Percentiles rank a stretch among this genome's conserved stretches.
Evolutionary conservation across 1,140 invertebrate species (phyloP).

Genomic region (Neodiprion virginianus): DNA sequence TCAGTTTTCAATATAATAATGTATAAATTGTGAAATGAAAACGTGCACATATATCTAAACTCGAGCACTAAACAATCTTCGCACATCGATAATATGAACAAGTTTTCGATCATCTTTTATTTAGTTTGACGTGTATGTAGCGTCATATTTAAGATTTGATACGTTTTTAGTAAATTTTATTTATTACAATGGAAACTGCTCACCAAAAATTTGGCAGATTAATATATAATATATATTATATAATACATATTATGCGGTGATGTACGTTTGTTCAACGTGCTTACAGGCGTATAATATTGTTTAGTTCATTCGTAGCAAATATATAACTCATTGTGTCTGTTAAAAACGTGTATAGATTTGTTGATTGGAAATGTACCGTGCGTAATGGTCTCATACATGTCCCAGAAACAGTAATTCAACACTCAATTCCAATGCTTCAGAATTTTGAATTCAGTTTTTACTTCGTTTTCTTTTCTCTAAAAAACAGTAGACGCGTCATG

Average conservation of each 20-base stretch:
- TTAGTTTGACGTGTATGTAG: too few relatives aligned
- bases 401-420: conserved; percentile 12
- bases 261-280: not conserved
- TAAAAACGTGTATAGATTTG: conserved; percentile 15
- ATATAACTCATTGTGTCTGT: conserved; percentile 11
- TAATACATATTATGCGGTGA: not conserved
- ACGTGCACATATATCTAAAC: too few relatives aligned
- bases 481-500: conserved; percentile 28
- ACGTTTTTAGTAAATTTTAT: conserved; percentile 47
- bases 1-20: too few relatives aligned
- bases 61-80: too few relatives aligned
- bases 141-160: too few relatives aligned
- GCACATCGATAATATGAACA: too few relatives aligned
- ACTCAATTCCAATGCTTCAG: conserved; percentile 20
- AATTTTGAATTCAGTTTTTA: not conserved
- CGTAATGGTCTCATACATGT: conserved; percentile 13
- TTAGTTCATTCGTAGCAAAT: not conserved
- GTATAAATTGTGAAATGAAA: too few relatives aligned
- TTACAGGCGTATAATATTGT: not conserved
- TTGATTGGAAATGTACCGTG: not conserved
- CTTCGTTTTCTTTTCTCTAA: not conserved
- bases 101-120: too few relatives aligned
- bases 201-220: conserved; percentile 46
- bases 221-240: conserved; percentile 9
- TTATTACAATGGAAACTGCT: conserved; percentile 58